Base-by-base conservation (phyloP, 35 echinoderm and acorn worm genomes). In the Lytechinus variegatus region DNA sequence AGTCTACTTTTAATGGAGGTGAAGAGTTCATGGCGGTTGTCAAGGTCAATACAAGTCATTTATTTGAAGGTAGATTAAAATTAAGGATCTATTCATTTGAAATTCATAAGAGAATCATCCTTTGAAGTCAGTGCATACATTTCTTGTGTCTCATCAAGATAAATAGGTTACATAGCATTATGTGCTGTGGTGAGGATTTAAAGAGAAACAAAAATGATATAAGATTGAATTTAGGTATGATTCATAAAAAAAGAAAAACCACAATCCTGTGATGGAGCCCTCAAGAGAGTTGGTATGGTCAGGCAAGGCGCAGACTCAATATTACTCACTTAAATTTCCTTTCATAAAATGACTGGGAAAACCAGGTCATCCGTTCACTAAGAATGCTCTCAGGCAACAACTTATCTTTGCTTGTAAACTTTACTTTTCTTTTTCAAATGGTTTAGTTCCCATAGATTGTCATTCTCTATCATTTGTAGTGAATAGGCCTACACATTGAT, bases 171-270 rank as follows among this genome's bases (percentile, higher is more conserved):
- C n/a, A n/a, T n/a, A n/a, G 61, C 61, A 71, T 16, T 71, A 71
- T 71, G 5, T 19, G 19, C 19, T 24, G 16, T 79, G 66, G 66
- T 79, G 66, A 79, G n/a, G 66, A 79, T 79, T 14, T 24, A 79
- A 79, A n/a, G 66, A 24, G 66, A n/a, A 24, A 24, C 66, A 79
- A 79, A 66, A 79, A 79, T 79, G 66, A 79, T 79, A 79, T 79
- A 79, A 79, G n/a, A 79, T 79, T 79, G 66, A 24, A 79, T 79
- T 79, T n/a, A 79, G 66, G 66, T 16, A 79, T 79, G 66, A 79
- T 79, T 79, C 66, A 79, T 5, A 24, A 24, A 79, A 79, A 79
- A 24, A 44, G 33, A 44, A 79, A 79, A 79, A 24, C 66, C 66
- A 79, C 66, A 79, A 79, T 6, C 66, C 66, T 79, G 66, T 79